Conservation (phyloP, 2,888 invertebrate genomes). For the Apodemia mormo region DNA sequence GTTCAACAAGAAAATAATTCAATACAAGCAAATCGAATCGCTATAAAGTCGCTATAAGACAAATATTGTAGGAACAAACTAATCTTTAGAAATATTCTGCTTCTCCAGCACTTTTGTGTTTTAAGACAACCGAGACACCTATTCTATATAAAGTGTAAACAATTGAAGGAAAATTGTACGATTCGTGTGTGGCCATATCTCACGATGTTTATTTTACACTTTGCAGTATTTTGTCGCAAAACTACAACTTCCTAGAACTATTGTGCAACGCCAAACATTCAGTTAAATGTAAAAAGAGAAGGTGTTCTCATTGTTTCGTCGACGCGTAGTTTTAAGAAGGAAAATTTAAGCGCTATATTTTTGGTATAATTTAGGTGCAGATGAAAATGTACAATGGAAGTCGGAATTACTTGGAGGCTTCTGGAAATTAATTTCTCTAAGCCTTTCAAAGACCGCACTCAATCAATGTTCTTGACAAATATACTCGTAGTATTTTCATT, state of each 20-base stretch:
- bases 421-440: slow-evolving; percentile 6
- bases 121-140: background rate
- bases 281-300: slow-evolving; percentile 2
- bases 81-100: background rate
- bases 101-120: background rate
- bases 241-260: slow-evolving; percentile 26
- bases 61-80: background rate
- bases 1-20: background rate
- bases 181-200: slow-evolving; percentile 29
- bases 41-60: background rate
- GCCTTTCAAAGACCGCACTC: slow-evolving; percentile 10
- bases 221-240: slow-evolving; percentile 24
- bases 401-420: slow-evolving; percentile 5
- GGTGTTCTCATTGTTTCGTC: slow-evolving; percentile 9
- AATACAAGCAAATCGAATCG: background rate
- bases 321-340: slow-evolving; percentile 7
- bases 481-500: slow-evolving; percentile 6
- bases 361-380: slow-evolving; percentile 13
- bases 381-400: slow-evolving; percentile 15
- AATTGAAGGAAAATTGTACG: slow-evolving; percentile 35
- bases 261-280: slow-evolving; percentile 21
- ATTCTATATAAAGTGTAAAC: slow-evolving; percentile 34
- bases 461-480: slow-evolving; percentile 14
- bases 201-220: slow-evolving; percentile 36
- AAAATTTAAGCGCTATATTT: slow-evolving; percentile 15